A percentile compares a stretch with the other conserved stretches of the same genome.
Evolutionary conservation across 2,888 invertebrate species (phyloP).

Genomic region (Maniola hyperantus): DNA sequence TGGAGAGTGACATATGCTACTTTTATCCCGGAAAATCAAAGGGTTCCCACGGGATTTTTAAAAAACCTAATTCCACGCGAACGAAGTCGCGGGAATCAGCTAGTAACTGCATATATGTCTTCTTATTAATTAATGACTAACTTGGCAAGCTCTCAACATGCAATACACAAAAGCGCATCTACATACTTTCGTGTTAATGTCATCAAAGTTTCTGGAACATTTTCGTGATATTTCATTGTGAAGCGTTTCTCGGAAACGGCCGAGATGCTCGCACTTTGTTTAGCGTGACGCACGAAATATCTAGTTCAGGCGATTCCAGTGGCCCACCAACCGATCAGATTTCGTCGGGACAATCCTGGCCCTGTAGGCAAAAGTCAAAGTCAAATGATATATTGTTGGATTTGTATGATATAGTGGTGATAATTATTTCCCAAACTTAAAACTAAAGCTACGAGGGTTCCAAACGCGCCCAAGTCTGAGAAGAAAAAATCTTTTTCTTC

Average conservation of each 20-base stretch:
- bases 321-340: neutral
- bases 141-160: neutral
- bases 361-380: neutral
- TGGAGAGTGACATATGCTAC: too few species aligned
- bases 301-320: slow-evolving; percentile 24
- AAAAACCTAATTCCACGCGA: too few species aligned
- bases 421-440: too few species aligned
- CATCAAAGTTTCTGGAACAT: slow-evolving; percentile 24
- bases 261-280: slow-evolving; percentile 18
- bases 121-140: neutral
- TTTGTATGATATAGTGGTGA: too few species aligned
- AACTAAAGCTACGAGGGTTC: too few species aligned
- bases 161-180: neutral
- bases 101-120: too few species aligned
- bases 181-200: slow-evolving; percentile 10
- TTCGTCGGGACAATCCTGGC: neutral
- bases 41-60: too few species aligned
- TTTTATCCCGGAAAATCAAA: too few species aligned
- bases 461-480: too few species aligned
- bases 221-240: slow-evolving; percentile 23
- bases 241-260: slow-evolving; percentile 19
- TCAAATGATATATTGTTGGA: too few species aligned
- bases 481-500: too few species aligned
- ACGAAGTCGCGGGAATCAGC: too few species aligned
- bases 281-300: slow-evolving; percentile 25